phyloP scores from a whole-genome alignment of 2,797 vertebrate species.

The Lepus townsendii region DNA sequence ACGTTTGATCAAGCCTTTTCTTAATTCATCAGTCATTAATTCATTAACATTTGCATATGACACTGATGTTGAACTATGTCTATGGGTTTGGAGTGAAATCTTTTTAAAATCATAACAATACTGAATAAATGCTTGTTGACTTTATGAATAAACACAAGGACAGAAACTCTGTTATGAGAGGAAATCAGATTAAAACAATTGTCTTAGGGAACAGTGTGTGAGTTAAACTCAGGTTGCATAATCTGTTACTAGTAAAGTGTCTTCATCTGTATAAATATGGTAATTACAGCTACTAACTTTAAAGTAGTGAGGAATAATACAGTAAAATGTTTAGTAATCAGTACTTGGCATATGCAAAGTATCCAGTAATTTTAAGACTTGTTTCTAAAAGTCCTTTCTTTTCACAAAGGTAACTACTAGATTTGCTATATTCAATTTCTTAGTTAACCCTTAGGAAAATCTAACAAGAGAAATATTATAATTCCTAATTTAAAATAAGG shows the following conservation, averaged over 20 bases:
- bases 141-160: slow-evolving; percentile 40
- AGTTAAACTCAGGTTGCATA: neutral
- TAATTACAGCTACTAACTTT: neutral
- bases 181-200: neutral
- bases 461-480: neutral
- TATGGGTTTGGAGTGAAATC: too few relatives aligned
- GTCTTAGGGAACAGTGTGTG: neutral
- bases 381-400: neutral
- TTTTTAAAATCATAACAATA: neutral
- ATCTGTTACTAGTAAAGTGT: neutral
- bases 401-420: neutral
- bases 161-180: neutral
- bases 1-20: too few relatives aligned
- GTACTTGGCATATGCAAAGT: neutral
- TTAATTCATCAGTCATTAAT: too few relatives aligned
- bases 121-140: neutral
- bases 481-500: slow-evolving; percentile 30
- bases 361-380: neutral
- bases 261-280: neutral
- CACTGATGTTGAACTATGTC: too few relatives aligned
- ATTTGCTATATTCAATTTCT: neutral
- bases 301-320: neutral
- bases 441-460: slow-evolving; percentile 16
- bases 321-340: slow-evolving; percentile 14
- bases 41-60: too few relatives aligned